Evolutionary conservation across 2,888 invertebrate species (phyloP).

Genomic region (Plebejus melissa): DNA sequence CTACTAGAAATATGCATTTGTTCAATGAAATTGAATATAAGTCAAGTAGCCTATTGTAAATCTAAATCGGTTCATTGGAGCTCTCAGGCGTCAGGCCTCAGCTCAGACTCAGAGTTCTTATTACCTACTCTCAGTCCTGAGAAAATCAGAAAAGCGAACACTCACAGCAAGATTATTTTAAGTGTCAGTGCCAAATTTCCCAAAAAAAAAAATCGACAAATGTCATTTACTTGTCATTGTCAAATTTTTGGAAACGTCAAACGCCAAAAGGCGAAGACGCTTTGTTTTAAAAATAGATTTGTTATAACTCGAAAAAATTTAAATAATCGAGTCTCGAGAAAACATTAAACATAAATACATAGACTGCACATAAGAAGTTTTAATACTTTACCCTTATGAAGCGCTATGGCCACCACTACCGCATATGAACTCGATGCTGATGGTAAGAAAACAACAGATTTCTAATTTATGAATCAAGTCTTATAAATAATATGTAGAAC

Average conservation of each 20-base stretch:
- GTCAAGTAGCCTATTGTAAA: too few relatives aligned
- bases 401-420: slow-evolving; percentile 58
- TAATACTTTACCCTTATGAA: slow-evolving; percentile 31
- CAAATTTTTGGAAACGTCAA: slow-evolving; percentile 26
- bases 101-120: too few relatives aligned
- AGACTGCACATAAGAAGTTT: neutral
- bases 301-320: neutral
- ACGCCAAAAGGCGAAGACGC: slow-evolving; percentile 17
- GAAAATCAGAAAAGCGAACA: too few relatives aligned
- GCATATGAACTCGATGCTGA: slow-evolving; percentile 70
- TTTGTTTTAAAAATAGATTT: slow-evolving; percentile 25
- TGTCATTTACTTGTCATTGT: neutral
- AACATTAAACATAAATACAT: neutral
- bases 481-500: neutral
- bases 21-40: too few relatives aligned
- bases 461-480: neutral
- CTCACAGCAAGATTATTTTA: too few relatives aligned
- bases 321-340: neutral
- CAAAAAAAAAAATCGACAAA: neutral
- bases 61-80: too few relatives aligned
- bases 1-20: too few relatives aligned
- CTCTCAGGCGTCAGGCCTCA: too few relatives aligned
- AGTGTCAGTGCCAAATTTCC: too few relatives aligned
- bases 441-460: slow-evolving; percentile 47
- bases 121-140: too few relatives aligned